Evolutionary conservation across 2,888 invertebrate species (phyloP).

Genomic region (Sminthurides aquaticus): DNA sequence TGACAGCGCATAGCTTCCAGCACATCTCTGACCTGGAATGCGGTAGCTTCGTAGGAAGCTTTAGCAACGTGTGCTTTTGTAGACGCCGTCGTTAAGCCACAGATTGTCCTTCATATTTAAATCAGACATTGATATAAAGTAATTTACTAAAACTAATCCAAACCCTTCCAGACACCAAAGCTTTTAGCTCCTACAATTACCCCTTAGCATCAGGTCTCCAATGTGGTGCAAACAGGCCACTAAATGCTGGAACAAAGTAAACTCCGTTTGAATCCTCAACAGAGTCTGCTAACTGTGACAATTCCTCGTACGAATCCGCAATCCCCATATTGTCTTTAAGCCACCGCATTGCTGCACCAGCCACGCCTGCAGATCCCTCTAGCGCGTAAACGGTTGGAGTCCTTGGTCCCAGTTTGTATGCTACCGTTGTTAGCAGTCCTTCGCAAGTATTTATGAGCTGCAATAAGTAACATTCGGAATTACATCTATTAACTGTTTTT

Average conservation of each 20-base stretch:
- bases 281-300: slow-evolving; percentile 63
- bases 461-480: slow-evolving; percentile 31
- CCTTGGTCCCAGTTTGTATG: slow-evolving; percentile 76
- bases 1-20: slow-evolving; percentile 91
- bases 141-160: no score
- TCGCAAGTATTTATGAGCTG: slow-evolving; percentile 75
- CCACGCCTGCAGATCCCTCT: slow-evolving; percentile 92
- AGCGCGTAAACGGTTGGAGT: slow-evolving; percentile 79
- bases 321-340: slow-evolving; percentile 73
- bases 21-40: slow-evolving; percentile 91
- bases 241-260: slow-evolving; percentile 96
- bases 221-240: slow-evolving; percentile 92
- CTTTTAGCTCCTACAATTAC: no score
- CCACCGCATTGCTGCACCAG: slow-evolving; percentile 80
- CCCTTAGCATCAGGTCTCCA: slow-evolving; percentile 96
- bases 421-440: slow-evolving; percentile 85
- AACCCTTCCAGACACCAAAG: no score
- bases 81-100: slow-evolving; percentile 87
- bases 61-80: slow-evolving; percentile 87
- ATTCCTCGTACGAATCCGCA: slow-evolving; percentile 63
- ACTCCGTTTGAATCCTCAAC: slow-evolving; percentile 89
- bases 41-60: slow-evolving; percentile 89
- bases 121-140: no score
- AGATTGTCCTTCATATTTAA: slow-evolving; percentile 65
- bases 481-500: neutral